Base-by-base conservation (phyloP, 1,140 invertebrate genomes). In the Yoshiicerus persimilis region DNA sequence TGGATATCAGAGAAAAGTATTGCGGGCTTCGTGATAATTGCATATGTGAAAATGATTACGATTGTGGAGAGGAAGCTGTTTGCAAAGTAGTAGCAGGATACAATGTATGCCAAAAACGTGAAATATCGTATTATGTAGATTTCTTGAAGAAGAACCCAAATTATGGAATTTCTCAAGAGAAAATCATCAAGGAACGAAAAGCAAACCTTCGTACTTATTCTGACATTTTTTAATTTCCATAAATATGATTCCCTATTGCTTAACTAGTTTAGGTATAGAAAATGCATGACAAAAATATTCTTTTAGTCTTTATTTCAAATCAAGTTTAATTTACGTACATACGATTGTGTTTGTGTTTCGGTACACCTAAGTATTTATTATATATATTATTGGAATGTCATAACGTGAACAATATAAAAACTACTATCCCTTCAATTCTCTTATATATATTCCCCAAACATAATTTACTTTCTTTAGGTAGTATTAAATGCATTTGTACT, bases 11-110 rank as follows among this genome's bases (percentile, higher is more conserved):
- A 20, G 86, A 87, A 32, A 86, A 32, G 23, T 86, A 83, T 34
- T 88, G 89, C 41, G 89, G 84, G 56, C 56, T 90, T 34, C 77
- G 88, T 32, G 89, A 90, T 80, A 86, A 88, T 66, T 90, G 89
- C 39, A 30, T 88, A 11, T 90, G 89, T 41, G 8, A 27, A 32
- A 84, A 9, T 13, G 36, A 56, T 38, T 38, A 39, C 34, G 87
- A 88, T 38, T 88, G 87, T 41, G 87, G 70, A 0, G 6, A 13
- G 9, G 70, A 62, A 62, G 56, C 75, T 23, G n/a, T 11, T 9
- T 87, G 86, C 34, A 36, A 11, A 16, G 16, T 83, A 23, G 39
- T 87, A 27, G 9, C 6, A 6, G 75, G 75, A 32, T 87, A 83
- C 32, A 41, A 30, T 64, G 86, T 87, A 13, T 87, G 86, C 23